phyloP scores from a whole-genome alignment of 2,113 vertebrate genomes.

The Myodes glareolus region DNA sequence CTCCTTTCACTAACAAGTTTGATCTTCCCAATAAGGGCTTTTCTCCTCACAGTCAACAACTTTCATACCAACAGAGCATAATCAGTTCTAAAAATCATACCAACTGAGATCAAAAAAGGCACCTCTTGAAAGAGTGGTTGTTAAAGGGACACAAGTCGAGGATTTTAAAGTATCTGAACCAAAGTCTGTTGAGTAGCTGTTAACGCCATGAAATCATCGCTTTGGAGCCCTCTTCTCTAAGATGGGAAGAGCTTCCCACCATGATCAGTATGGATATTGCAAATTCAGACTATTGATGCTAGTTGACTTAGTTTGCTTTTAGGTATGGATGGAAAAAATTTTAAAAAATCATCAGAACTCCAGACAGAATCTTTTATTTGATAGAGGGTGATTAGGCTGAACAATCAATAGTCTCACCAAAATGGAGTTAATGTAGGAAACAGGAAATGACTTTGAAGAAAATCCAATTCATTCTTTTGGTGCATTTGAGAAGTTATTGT shows the following conservation, averaged over 20 bases:
- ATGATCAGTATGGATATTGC: background rate
- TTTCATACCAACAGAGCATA: background rate
- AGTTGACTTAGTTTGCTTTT: slow-evolving; percentile 39
- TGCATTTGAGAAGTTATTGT: slow-evolving; percentile 52
- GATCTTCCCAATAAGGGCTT: background rate
- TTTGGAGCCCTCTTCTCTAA: background rate
- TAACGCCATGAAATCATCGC: background rate
- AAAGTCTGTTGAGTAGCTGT: slow-evolving; percentile 4
- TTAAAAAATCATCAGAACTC: slow-evolving; percentile 32
- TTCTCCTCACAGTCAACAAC: background rate
- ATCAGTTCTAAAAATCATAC: background rate
- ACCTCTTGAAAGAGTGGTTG: slow-evolving; percentile 6
- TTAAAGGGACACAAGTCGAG: background rate
- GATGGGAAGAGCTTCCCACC: background rate
- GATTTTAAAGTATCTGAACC: background rate
- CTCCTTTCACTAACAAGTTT: background rate
- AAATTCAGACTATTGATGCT: background rate
- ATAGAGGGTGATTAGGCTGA: slow-evolving; percentile 46
- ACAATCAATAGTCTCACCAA: slow-evolving; percentile 25
- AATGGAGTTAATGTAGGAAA: slow-evolving; percentile 53
- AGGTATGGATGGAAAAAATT: slow-evolving; percentile 22
- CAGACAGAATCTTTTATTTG: slow-evolving; percentile 41
- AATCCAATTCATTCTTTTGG: slow-evolving; percentile 40
- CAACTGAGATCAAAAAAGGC: slow-evolving; percentile 10
- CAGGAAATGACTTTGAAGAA: slow-evolving; percentile 59